Evolutionary conservation across 2,888 invertebrate species (phyloP).

Genomic region (Xestia sexstrigata): DNA sequence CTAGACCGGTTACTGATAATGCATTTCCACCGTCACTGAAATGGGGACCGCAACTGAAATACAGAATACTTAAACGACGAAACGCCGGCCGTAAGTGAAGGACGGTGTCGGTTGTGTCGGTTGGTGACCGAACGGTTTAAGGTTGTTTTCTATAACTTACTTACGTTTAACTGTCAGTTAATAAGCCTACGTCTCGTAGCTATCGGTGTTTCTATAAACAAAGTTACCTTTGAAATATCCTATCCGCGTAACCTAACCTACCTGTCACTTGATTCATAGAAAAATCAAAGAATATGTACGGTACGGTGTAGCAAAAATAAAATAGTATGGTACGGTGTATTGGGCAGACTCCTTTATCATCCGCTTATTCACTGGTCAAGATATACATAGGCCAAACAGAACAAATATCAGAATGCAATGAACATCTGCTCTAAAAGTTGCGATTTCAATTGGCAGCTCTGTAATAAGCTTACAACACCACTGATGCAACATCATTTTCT

Average conservation of each 20-base stretch:
- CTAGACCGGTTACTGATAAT: not conserved
- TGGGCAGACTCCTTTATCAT: not conserved
- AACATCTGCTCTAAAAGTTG: not conserved
- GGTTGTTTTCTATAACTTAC: no score
- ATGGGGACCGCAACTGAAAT: not conserved
- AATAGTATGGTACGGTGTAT: not conserved
- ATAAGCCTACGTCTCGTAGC: no score
- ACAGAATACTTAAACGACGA: not conserved
- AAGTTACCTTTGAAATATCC: no score
- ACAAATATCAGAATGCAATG: not conserved
- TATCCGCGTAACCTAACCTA: no score
- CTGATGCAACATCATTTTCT: not conserved
- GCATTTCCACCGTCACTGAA: not conserved
- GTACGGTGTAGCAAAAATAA: no score
- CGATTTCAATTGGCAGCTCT: not conserved
- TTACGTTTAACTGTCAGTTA: no score
- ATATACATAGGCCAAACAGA: not conserved
- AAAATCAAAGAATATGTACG: no score
- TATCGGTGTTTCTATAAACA: no score
- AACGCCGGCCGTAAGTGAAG: not conserved
- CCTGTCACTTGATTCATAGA: no score
- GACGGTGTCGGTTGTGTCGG: no score
- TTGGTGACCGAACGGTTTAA: no score
- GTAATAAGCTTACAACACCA: not conserved
- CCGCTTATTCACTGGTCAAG: not conserved